A percentile compares a stretch with the other conserved stretches of the same genome.
Conservation (phyloP, 2,797 vertebrate species). For the Danionella dracula region DNA sequence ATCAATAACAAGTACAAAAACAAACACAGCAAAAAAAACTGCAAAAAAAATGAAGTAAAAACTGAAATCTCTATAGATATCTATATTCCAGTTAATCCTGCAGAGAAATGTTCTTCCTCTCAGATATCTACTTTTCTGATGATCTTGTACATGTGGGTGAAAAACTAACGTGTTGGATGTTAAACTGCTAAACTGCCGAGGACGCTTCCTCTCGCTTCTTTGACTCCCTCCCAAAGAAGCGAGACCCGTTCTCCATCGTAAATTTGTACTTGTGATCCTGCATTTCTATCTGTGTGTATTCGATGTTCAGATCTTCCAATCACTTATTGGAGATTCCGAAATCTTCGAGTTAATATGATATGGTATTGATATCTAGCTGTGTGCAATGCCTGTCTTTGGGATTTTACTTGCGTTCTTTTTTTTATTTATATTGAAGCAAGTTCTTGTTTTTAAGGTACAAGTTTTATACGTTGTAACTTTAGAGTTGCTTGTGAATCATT, state of each 20-base stretch:
- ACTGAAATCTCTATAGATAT: slow-evolving; percentile 6
- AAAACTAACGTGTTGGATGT: slow-evolving; percentile 72
- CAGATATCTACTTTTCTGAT: slow-evolving; percentile 76
- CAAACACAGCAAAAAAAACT: slow-evolving; percentile 64
- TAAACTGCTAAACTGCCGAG: slow-evolving; percentile 63
- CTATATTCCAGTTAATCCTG: slow-evolving; percentile 57
- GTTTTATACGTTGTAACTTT: slow-evolving; percentile 83
- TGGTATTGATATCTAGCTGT: slow-evolving; percentile 75
- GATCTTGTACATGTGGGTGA: slow-evolving; percentile 79
- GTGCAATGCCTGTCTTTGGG: slow-evolving; percentile 75
- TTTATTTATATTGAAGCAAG: slow-evolving; percentile 59
- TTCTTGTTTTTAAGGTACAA: slow-evolving; percentile 69
- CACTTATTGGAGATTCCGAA: slow-evolving; percentile 65
- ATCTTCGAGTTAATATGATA: slow-evolving; percentile 70
- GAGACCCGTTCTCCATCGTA: slow-evolving; percentile 69
- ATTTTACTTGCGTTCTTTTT: slow-evolving; percentile 49
- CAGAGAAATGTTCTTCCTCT: slow-evolving; percentile 79
- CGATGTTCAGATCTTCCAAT: slow-evolving; percentile 74
- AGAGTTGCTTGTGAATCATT: slow-evolving; percentile 80
- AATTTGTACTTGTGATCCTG: slow-evolving; percentile 70
- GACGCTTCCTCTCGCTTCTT: slow-evolving; percentile 69
- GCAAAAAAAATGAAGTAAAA: not conserved
- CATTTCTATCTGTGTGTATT: slow-evolving; percentile 74
- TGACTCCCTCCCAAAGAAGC: slow-evolving; percentile 77
- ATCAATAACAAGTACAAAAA: slow-evolving; percentile 76